Percentiles rank a stretch among this genome's conserved stretches.
Conservation (phyloP, 1,140 invertebrate species). For the Apis mellifera region Amel_HAv3.1 CM009946.2:3211001-3211500, state of each 20-base stretch:
- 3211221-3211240: background rate
- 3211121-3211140: no score
- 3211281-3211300: conserved; percentile 17
- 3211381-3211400: conserved; percentile 34
- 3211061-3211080: no score
- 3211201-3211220: conserved; percentile 52
- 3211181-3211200: background rate
- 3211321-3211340: conserved; percentile 74
- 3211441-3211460: conserved; percentile 51
- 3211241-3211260: background rate
- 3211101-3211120: no score
- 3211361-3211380: conserved; percentile 29
- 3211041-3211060: no score
- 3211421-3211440: conserved; percentile 77
- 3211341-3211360: conserved; percentile 66
- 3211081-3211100: no score
- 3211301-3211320: conserved; percentile 58
- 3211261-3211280: background rate
- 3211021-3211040: no score
- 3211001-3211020: no score
- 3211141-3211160: no score
- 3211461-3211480: background rate
- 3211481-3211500: no score
- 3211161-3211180: no score
- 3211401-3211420: no score